Base-by-base conservation (phyloP, 2,888 invertebrate species). In the Sepiola atlantica region DNA sequence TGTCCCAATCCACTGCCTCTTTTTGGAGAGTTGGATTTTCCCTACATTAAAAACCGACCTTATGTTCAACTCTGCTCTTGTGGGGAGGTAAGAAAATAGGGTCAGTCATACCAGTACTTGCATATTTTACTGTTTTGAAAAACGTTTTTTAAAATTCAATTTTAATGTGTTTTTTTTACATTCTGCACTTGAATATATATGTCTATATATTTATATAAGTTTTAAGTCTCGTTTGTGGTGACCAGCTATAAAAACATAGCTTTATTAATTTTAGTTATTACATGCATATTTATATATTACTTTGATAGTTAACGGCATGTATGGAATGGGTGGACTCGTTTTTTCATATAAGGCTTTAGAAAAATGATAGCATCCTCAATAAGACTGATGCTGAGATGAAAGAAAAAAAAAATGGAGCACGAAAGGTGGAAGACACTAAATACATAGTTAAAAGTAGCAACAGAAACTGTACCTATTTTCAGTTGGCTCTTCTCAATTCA, bases 341-440 rank as follows among this genome's bases (percentile, higher is more conserved):
- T 77, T 57, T 77, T 77, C 16, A n/a, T 32, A 77, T 77, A 77
- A n/a, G 77, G 77, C 28, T 28, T 77, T 77, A 32, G 77, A n/a
- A 32, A 77, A 77, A n/a, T n/a, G 77, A 77, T 77, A 77, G 77
- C 77, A 21, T 16, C n/a, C 14, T 77, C 77, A n/a, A n/a, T 32
- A 77, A 77, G 77, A 32, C n/a, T 77, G 77, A n/a, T n/a, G 77
- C 77, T 77, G n/a, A 77, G 77, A 77, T n/a, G n/a, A 77, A 77
- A 77, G 77, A 77, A 77, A 12, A n/a, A n/a, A 77, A 77, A 77
- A 77, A n/a, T 24, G n/a, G n/a, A 77, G 77, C 14, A 77, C 10
- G 77, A n/a, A n/a, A 77, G 77, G n/a, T 77, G 14, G n/a, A 32
- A 77, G n/a, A 77, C 32, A 32, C 16, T n/a, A 77, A 32, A 45